Evolutionary conservation across 1,140 invertebrate species (phyloP).

Genomic region (Heterodera schachtii): DNA sequence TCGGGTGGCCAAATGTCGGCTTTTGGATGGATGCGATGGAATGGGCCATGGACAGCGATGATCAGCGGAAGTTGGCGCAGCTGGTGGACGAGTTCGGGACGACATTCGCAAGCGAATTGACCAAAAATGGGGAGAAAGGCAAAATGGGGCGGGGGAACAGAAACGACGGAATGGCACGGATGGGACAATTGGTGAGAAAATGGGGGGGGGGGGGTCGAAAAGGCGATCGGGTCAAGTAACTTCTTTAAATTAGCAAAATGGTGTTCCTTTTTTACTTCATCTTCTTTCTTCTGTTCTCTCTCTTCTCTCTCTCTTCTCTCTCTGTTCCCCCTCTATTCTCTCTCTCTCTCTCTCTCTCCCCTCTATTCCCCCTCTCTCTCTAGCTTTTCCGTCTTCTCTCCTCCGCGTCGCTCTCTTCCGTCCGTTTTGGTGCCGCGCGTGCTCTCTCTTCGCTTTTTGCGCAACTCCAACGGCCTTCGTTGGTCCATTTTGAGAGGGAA

Average conservation of each 20-base stretch:
- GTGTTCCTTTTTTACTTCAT: not conserved
- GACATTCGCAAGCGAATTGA: conserved; percentile 79
- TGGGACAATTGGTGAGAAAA: not conserved
- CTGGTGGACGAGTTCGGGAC: not conserved
- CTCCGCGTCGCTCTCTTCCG: not conserved
- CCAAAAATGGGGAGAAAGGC: conserved; percentile 98
- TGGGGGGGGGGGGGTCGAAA: too few species aligned
- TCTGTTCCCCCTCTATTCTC: too few species aligned
- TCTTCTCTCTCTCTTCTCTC: not conserved
- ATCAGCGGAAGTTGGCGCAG: conserved; percentile 7
- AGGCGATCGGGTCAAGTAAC: too few species aligned
- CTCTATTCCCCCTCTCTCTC: too few species aligned
- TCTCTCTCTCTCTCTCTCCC: too few species aligned
- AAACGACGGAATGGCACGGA: not conserved
- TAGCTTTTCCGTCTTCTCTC: not conserved
- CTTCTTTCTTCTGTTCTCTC: not conserved
- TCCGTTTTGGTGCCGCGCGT: not conserved
- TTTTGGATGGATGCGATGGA: conserved; percentile 22
- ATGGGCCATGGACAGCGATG: not conserved
- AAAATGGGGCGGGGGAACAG: conserved; percentile 76
- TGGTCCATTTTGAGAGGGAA: not conserved
- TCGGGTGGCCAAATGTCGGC: conserved; percentile 10
- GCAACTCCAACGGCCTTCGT: not conserved
- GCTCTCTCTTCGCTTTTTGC: not conserved
- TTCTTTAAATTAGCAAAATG: not conserved